A percentile compares a stretch with the other conserved stretches of the same genome.
phyloP scores from a whole-genome alignment of 1,140 invertebrate species.

The Lineus longissimus region DNA sequence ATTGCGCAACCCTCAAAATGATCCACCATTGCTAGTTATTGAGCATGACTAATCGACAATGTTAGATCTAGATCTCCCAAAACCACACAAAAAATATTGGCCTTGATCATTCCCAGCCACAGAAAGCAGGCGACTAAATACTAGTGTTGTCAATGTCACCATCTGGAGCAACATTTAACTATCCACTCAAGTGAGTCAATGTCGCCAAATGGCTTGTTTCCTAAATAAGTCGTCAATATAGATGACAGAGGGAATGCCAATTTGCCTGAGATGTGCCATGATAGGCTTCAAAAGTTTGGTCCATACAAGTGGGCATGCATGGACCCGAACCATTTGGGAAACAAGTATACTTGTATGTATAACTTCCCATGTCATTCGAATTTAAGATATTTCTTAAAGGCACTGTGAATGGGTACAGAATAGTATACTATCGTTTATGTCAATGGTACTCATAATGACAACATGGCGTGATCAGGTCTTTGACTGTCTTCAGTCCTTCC shows the following conservation, averaged over 20 bases:
- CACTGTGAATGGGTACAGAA: neutral
- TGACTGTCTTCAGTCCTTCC: constrained; percentile 1
- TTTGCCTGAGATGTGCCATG: neutral
- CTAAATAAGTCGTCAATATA: constrained; percentile 8
- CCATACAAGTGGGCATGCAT: neutral
- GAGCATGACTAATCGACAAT: too few species aligned
- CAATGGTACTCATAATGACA: constrained; percentile 8
- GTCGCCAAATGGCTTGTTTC: too few species aligned
- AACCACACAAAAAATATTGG: too few species aligned
- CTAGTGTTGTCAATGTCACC: too few species aligned
- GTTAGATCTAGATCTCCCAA: too few species aligned
- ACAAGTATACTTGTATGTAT: constrained; percentile 13
- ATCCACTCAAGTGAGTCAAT: too few species aligned
- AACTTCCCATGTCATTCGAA: constrained; percentile 5
- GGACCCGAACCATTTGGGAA: constrained; percentile 11
- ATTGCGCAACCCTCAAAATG: too few species aligned
- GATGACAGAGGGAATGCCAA: neutral
- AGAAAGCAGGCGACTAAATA: too few species aligned
- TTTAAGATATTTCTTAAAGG: constrained; percentile 6
- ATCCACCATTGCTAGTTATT: too few species aligned
- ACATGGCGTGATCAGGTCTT: neutral
- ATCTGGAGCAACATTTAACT: too few species aligned
- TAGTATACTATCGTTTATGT: constrained; percentile 11
- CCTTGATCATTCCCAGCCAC: too few species aligned
- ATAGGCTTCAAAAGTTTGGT: constrained; percentile 9